phyloP scores from a whole-genome alignment of 2,888 invertebrate species.

The Orthosia incerta region DNA sequence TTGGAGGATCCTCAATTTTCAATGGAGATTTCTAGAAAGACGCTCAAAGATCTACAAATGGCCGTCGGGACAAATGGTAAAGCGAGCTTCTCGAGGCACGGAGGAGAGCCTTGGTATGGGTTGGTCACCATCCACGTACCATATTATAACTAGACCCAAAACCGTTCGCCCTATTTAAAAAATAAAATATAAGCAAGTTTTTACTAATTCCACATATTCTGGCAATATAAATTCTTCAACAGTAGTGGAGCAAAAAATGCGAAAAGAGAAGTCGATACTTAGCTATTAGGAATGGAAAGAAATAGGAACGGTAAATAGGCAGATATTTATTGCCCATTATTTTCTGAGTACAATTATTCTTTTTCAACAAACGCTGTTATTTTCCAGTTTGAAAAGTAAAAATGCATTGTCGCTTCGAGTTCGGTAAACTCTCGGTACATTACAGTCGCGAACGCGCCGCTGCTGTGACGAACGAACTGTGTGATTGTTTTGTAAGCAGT shows the following conservation, averaged over 20 bases:
- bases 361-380: not conserved
- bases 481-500: too few species aligned
- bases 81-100: too few species aligned
- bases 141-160: not conserved
- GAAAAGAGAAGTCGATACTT: not conserved
- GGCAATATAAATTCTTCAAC: conserved; percentile 36
- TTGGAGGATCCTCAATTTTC: too few species aligned
- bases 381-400: not conserved
- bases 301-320: not conserved
- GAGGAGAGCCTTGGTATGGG: too few species aligned
- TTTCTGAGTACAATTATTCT: not conserved
- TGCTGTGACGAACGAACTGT: too few species aligned
- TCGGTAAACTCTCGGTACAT: too few species aligned
- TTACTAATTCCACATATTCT: not conserved
- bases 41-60: too few species aligned
- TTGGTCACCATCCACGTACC: too few species aligned
- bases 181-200: not conserved
- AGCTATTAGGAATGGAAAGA: not conserved
- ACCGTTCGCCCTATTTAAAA: not conserved
- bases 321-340: not conserved
- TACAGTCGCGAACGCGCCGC: too few species aligned
- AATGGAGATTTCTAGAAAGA: too few species aligned
- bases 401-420: too few species aligned
- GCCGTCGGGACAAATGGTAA: too few species aligned
- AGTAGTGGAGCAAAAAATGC: not conserved